Conservation (phyloP, 1,140 invertebrate genomes). For the Dysdera silvatica region DNA sequence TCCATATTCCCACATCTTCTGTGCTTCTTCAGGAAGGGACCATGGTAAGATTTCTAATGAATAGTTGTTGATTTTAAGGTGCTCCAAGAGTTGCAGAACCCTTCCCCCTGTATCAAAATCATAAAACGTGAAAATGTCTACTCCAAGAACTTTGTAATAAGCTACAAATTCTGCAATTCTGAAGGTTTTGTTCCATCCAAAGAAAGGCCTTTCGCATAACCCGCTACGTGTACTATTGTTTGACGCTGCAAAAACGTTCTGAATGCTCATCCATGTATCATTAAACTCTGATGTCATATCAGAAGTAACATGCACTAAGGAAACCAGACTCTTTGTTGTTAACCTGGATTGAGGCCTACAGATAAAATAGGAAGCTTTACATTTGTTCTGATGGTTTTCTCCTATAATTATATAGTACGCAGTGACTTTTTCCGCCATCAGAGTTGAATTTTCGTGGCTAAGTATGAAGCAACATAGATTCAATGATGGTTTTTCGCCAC, state of each 20-base stretch:
- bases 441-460: too few relatives aligned
- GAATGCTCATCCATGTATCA: background rate
- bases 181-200: slow-evolving; percentile 64
- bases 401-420: background rate
- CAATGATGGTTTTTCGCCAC: background rate
- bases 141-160: slow-evolving; percentile 72
- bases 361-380: slow-evolving; percentile 1
- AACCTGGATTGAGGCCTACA: background rate
- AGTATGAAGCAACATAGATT: slow-evolving; percentile 10
- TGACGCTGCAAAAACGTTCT: background rate
- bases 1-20: slow-evolving; percentile 80
- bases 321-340: background rate
- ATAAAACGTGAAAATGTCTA: slow-evolving; percentile 81
- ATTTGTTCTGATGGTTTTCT: slow-evolving; percentile 8
- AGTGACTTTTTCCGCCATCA: background rate
- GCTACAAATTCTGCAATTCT: slow-evolving; percentile 88
- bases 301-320: background rate
- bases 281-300: background rate
- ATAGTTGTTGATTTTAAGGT: slow-evolving; percentile 56
- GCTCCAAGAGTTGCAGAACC: slow-evolving; percentile 56
- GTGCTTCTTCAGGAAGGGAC: slow-evolving; percentile 60
- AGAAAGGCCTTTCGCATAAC: slow-evolving; percentile 85
- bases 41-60: slow-evolving; percentile 65
- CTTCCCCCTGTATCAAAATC: slow-evolving; percentile 75
- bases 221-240: slow-evolving; percentile 48